phyloP scores from a whole-genome alignment of 2,797 vertebrate genomes.

The Acanthurus lineatus region DNA sequence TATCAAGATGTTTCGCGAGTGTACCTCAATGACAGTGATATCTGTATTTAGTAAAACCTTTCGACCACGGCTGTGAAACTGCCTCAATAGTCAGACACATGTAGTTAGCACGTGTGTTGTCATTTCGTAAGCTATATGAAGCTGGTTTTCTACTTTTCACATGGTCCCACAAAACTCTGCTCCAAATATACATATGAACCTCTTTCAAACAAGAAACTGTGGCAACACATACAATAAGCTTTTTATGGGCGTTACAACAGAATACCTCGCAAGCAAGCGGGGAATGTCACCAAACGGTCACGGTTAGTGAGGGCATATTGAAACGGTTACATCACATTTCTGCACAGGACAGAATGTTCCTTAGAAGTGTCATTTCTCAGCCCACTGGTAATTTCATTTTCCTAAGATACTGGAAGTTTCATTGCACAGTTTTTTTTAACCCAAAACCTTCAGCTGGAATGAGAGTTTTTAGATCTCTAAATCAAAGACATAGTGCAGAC shows the following conservation, averaged over 20 bases:
- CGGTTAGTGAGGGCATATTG: too few species aligned
- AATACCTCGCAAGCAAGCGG: background rate
- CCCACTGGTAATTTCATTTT: background rate
- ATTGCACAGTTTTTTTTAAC: background rate
- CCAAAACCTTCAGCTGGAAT: background rate
- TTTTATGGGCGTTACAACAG: too few species aligned
- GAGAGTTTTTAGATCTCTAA: too few species aligned
- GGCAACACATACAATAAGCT: too few species aligned
- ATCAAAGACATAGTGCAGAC: too few species aligned
- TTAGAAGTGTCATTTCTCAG: background rate
- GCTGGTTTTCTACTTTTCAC: too few species aligned
- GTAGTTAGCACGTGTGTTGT: background rate
- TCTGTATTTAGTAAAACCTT: background rate
- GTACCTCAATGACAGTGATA: background rate
- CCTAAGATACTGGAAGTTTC: background rate
- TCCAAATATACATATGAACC: too few species aligned
- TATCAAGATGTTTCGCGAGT: background rate
- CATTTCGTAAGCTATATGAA: background rate
- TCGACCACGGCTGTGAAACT: background rate
- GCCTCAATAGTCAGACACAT: background rate
- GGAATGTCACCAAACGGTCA: background rate
- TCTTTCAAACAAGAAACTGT: too few species aligned
- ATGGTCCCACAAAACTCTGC: too few species aligned
- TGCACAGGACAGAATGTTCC: background rate
- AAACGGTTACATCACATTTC: background rate